These are phyloP conservation scores for Ptyas mucosa DNA, from an alignment of 2,113 vertebrate genomes.

Conservation along the genomic window DNA sequence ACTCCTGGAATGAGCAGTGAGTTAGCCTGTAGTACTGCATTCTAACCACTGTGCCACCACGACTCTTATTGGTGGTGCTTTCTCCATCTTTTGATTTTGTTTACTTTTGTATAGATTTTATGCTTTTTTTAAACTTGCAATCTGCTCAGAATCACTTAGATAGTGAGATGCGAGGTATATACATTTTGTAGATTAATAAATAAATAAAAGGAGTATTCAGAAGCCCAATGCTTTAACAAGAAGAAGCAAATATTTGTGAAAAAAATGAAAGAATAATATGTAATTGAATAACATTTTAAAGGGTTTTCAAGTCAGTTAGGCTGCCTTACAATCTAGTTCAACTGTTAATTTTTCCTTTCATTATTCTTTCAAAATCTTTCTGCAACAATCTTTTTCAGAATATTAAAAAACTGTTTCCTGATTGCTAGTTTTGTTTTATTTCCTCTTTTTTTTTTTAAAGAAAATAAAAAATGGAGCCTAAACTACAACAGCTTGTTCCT, in stretches of 20 bases:
- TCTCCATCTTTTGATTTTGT: too few species aligned
- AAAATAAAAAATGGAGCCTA: conserved; percentile 28
- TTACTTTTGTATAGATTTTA: too few species aligned
- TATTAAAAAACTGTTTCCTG: conserved; percentile 48
- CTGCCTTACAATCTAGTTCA: conserved; percentile 43
- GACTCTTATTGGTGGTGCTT: too few species aligned
- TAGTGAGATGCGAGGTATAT: too few species aligned
- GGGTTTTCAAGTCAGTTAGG: conserved; percentile 64
- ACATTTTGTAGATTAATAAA: background rate
- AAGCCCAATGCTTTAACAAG: conserved; percentile 63
- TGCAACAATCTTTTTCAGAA: conserved; percentile 39
- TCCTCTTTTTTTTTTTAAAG: conserved; percentile 22
- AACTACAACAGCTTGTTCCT: conserved; percentile 58
- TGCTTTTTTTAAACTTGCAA: too few species aligned
- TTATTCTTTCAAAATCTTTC: conserved; percentile 53
- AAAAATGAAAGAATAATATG: conserved; percentile 62
- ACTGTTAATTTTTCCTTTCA: conserved; percentile 49
- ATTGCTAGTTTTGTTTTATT: conserved; percentile 35
- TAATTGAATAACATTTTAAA: conserved; percentile 60
- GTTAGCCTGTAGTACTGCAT: too few species aligned
- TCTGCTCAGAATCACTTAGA: too few species aligned
- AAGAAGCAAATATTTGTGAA: conserved; percentile 61
- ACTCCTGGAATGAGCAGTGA: too few species aligned
- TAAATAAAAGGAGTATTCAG: background rate
- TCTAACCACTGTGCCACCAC: too few species aligned